Evolutionary conservation across 2,113 vertebrate species (phyloP).

Genomic region (Cheilinus undulatus): DNA sequence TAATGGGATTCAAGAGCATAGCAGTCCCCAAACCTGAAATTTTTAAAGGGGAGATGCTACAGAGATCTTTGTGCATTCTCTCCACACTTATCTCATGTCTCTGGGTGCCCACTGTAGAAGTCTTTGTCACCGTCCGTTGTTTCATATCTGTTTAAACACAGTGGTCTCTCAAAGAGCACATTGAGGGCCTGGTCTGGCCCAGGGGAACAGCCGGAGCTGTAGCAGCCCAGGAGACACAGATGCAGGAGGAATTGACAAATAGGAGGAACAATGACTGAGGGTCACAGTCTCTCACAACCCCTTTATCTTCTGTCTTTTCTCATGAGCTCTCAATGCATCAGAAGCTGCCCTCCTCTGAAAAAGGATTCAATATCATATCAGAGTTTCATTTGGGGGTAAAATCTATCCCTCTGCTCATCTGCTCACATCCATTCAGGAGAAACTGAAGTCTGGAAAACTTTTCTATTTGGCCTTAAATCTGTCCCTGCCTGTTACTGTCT

Average conservation of each 20-base stretch:
- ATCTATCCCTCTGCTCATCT: slow-evolving; percentile 45
- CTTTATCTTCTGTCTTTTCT: slow-evolving; percentile 58
- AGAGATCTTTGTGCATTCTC: slow-evolving; percentile 40
- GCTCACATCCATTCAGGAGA: slow-evolving; percentile 66
- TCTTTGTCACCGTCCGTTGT: slow-evolving; percentile 61
- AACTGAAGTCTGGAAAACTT: slow-evolving; percentile 62
- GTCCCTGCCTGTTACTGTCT: slow-evolving; percentile 52
- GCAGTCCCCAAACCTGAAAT: slow-evolving; percentile 71
- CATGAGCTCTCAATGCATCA: slow-evolving; percentile 77
- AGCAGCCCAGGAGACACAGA: slow-evolving; percentile 1
- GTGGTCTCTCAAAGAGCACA: slow-evolving; percentile 68
- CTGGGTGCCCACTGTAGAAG: slow-evolving; percentile 61
- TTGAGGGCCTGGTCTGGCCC: slow-evolving; percentile 53
- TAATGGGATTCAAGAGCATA: slow-evolving; percentile 60
- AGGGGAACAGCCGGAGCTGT: slow-evolving; percentile 55
- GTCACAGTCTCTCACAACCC: background rate
- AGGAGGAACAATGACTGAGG: too few relatives aligned
- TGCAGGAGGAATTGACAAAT: slow-evolving; percentile 75
- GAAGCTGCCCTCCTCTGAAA: slow-evolving; percentile 50
- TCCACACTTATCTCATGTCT: slow-evolving; percentile 64
- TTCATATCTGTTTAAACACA: slow-evolving; percentile 73
- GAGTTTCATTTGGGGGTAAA: slow-evolving; percentile 60
- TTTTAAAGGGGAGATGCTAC: slow-evolving; percentile 63
- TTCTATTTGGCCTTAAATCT: slow-evolving; percentile 47
- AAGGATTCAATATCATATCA: slow-evolving; percentile 48